phyloP scores from a whole-genome alignment of 2,113 vertebrate species.

The Fukomys damarensis region DNA sequence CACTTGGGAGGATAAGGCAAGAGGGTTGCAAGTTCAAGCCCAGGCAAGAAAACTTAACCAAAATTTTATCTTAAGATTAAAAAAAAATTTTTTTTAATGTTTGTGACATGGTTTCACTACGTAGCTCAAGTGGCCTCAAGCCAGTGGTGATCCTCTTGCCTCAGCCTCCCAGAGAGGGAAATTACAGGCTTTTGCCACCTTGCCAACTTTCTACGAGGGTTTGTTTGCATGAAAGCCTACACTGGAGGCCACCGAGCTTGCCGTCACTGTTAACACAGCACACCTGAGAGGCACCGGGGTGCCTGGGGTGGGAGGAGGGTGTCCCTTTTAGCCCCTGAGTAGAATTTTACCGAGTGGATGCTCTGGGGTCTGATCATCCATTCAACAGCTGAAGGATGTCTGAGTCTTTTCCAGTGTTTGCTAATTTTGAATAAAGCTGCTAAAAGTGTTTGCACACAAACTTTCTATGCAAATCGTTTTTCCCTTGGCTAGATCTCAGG shows the following conservation, averaged over 20 bases:
- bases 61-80: neutral
- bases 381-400: neutral
- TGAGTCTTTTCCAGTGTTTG: neutral
- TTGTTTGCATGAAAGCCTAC: neutral
- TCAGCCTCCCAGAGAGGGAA: neutral
- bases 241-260: neutral
- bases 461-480: neutral
- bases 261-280: neutral
- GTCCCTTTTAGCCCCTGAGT: neutral
- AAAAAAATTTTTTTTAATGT: neutral
- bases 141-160: neutral
- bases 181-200: neutral
- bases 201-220: neutral
- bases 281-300: too few species aligned
- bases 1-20: neutral
- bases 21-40: neutral
- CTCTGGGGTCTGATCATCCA: neutral
- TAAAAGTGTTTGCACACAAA: too few species aligned
- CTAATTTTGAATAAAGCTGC: neutral
- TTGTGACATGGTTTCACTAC: neutral
- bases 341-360: neutral
- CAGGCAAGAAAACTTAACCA: neutral
- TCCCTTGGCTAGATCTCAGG: neutral
- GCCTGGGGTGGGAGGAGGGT: rapidly evolving
- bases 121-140: neutral